phyloP scores from a whole-genome alignment of 2,113 vertebrate genomes.

The Thomomys bottae region DNA sequence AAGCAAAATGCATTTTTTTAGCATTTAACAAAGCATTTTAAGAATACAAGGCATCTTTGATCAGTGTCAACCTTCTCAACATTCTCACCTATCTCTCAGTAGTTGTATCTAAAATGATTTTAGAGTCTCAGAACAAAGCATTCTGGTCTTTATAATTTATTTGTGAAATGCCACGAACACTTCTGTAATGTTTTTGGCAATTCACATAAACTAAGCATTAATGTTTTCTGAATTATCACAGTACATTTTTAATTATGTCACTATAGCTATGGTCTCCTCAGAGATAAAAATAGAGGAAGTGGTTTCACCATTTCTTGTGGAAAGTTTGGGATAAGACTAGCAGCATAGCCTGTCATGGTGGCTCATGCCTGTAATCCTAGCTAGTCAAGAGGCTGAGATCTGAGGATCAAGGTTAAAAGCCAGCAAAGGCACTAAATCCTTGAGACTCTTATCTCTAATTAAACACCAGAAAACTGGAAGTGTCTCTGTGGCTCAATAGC shows the following conservation, averaged over 20 bases:
- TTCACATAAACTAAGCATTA: background rate
- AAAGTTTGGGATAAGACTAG: too few species aligned
- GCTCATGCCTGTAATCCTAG: too few species aligned
- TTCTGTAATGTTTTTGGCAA: background rate
- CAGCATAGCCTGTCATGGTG: too few species aligned
- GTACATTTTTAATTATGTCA: background rate
- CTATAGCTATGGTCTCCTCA: background rate
- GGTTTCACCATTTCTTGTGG: background rate
- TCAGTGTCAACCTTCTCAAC: too few species aligned
- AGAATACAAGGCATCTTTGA: too few species aligned
- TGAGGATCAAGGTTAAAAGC: too few species aligned
- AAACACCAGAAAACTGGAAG: too few species aligned
- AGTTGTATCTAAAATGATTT: background rate
- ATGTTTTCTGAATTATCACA: constrained; percentile 10
- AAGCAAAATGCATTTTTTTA: background rate
- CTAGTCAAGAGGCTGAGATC: too few species aligned
- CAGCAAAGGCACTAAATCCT: too few species aligned
- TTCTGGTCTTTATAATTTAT: background rate
- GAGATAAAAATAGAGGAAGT: background rate
- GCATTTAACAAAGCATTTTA: too few species aligned
- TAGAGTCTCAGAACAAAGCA: background rate
- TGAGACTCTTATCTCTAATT: too few species aligned
- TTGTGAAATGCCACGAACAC: background rate
- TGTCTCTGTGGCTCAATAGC: too few species aligned
- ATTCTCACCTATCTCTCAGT: background rate